Base-by-base conservation (phyloP, 2,797 vertebrate species). In the Discoglossus pictus region DNA sequence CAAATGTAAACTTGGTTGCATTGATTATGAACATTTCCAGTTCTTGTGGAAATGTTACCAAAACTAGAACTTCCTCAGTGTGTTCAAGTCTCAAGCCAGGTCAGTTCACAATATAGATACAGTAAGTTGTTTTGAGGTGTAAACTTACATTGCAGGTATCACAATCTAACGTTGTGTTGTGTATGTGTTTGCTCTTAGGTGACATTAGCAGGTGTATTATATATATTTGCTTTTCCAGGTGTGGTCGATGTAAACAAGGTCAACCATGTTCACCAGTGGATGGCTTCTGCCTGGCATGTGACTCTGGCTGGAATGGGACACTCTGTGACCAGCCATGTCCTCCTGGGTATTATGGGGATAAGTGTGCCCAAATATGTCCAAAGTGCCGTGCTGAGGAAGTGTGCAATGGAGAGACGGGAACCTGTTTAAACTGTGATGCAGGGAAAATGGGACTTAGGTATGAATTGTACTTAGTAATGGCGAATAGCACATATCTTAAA, bases 401-500 rank as follows among this genome's bases (percentile, higher is more conserved):
- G 12, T 99, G 97, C 13, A 80, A 92, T 56, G 77, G 83, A 0
- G 73, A 85, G 75, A 96, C 81, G 0, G 96, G 97, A 3, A 66
- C 39, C 44, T 99, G 96, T 75, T 64, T 7, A 34, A 73, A 7
- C 59, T 99, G 97, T 52, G 87, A 97, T 36, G 83, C 91, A 0
- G 97, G 97, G 63, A 91, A 89, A 92, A 86, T 13, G 0, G 93
- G 96, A 59, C 72, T 80, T 64, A 97, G 95, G 96, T 98, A 78
- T 0, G 66, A 2, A 1, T 1, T 1, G 1, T 16, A 8, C 1
- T 31, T 31, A 4, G 27, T 31, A 4, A 31, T 31, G 27, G 4
- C 8, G 27, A 31, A 31, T 31, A 4, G 27, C 27, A 31, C 27
- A 31, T 4, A 31, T 31, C 4, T 31, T 31, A 31, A 31, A 8